phyloP scores from a whole-genome alignment of 2,888 invertebrate genomes.

The Liodrosophila aerea region DNA sequence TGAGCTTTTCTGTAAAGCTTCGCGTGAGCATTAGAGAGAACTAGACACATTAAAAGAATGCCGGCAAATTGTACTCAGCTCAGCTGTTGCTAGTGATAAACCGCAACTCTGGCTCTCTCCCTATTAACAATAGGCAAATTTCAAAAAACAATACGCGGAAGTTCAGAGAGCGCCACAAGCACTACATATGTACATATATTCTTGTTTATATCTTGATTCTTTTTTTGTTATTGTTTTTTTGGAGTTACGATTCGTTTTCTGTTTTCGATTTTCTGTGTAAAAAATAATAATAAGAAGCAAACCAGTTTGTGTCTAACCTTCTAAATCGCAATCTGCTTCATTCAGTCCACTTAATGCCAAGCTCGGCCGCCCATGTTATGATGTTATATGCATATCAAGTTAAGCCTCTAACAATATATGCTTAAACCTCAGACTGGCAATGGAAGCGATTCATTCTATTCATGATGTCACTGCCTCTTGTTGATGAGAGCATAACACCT shows the following conservation, averaged over 20 bases:
- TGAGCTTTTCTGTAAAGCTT: conserved; percentile 62
- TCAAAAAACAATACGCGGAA: conserved; percentile 1
- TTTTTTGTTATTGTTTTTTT: conserved; percentile 2
- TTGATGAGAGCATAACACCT: conserved; percentile 6
- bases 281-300: conserved; percentile 27
- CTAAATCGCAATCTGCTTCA: conserved; percentile 50
- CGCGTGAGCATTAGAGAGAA: conserved; percentile 9
- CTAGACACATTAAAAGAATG: conserved; percentile 21
- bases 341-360: conserved; percentile 69
- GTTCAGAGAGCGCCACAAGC: background rate
- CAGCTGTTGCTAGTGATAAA: conserved; percentile 48
- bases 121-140: conserved; percentile 28
- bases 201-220: conserved; percentile 1
- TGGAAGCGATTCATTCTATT: conserved; percentile 52
- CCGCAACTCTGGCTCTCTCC: conserved; percentile 7
- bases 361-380: conserved; percentile 59
- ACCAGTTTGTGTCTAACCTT: conserved; percentile 63
- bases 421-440: conserved; percentile 56
- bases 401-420: conserved; percentile 38
- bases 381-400: conserved; percentile 74
- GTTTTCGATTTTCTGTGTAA: conserved; percentile 27
- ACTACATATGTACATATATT: background rate
- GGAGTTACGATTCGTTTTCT: conserved; percentile 8
- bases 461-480: conserved; percentile 63
- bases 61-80: conserved; percentile 39